These are phyloP conservation scores for Tiliqua scincoides DNA, from an alignment of 2,113 vertebrate genomes.

Conservation along the genomic window DNA sequence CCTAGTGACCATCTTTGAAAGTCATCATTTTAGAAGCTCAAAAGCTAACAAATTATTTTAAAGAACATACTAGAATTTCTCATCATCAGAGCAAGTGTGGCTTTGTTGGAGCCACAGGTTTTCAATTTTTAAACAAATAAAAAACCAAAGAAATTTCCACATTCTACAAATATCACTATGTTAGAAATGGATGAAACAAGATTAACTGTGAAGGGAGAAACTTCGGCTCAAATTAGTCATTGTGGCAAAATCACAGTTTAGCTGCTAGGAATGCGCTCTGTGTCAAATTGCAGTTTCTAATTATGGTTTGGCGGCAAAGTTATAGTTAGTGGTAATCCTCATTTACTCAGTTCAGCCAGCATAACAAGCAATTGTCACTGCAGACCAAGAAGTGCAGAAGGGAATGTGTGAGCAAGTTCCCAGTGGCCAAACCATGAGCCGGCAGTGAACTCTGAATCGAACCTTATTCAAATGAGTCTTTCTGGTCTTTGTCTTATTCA, in stretches of 20 bases:
- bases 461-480: not conserved
- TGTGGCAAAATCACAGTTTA: not conserved
- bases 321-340: not conserved
- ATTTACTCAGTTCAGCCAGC: not conserved
- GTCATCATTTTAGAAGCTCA: not conserved
- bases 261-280: not conserved
- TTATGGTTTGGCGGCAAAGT: not conserved
- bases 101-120: slow-evolving; percentile 7
- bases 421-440: not conserved
- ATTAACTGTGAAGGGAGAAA: slow-evolving; percentile 23
- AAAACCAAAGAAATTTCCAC: slow-evolving; percentile 22
- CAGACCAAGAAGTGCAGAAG: not conserved
- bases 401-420: not conserved
- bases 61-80: slow-evolving; percentile 3
- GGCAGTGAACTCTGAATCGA: not conserved
- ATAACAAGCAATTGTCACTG: not conserved
- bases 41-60: slow-evolving; percentile 3
- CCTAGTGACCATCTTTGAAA: slow-evolving; percentile 1
- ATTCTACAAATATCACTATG: slow-evolving; percentile 25
- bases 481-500: slow-evolving; percentile 17
- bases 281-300: not conserved
- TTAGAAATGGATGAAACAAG: slow-evolving; percentile 35
- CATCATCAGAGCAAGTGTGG: slow-evolving; percentile 28
- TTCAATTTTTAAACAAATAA: slow-evolving; percentile 22
- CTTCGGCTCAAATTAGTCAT: not conserved